phyloP scores from a whole-genome alignment of 2,888 invertebrate species.

The Glyphotaelius pellucidus region DNA sequence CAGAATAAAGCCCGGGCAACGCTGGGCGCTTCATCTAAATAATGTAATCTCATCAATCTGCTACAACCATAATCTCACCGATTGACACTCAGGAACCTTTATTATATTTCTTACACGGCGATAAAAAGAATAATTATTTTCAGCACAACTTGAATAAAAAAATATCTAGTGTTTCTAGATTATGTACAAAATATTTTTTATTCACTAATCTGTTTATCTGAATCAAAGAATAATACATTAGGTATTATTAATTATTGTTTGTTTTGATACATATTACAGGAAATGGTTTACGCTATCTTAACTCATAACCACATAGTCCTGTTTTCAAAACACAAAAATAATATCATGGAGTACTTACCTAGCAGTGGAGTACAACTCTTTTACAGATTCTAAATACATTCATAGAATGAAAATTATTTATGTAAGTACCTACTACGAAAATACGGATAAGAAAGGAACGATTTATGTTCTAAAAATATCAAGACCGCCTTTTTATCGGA shows the following conservation, averaged over 20 bases:
- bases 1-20: too few relatives aligned
- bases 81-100: too few relatives aligned
- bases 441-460: too few relatives aligned
- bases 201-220: background rate
- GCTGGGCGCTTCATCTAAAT: too few relatives aligned
- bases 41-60: too few relatives aligned
- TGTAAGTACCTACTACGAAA: too few relatives aligned
- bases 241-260: conserved; percentile 6
- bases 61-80: too few relatives aligned
- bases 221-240: background rate
- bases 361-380: background rate
- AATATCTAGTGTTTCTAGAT: background rate
- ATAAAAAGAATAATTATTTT: background rate
- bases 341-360: background rate
- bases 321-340: conserved; percentile 18
- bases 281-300: conserved; percentile 56
- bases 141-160: background rate
- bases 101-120: background rate
- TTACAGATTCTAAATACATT: background rate
- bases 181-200: background rate
- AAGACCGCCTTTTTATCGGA: too few relatives aligned
- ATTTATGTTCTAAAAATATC: too few relatives aligned
- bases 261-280: conserved; percentile 51
- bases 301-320: conserved; percentile 50
- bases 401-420: too few relatives aligned